These are phyloP conservation scores for Slavum lentiscoides DNA, from an alignment of 2,888 invertebrate genomes.

Conservation along the genomic window DNA sequence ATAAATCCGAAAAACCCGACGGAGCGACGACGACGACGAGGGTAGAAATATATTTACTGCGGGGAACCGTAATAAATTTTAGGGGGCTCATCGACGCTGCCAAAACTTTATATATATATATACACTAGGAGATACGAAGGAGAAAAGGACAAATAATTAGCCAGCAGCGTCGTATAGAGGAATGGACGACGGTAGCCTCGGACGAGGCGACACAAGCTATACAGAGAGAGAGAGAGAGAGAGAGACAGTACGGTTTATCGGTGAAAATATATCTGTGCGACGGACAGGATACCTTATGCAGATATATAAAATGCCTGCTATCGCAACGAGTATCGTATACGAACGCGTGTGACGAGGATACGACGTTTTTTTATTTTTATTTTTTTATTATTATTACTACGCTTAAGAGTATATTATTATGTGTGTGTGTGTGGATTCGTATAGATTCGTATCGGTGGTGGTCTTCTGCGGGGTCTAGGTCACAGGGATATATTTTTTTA, in stretches of 20 bases:
- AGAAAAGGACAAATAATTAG: slow-evolving; percentile 17
- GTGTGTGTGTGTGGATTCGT: not conserved
- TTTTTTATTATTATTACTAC: not conserved
- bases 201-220: too few species aligned
- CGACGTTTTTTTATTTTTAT: too few species aligned
- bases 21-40: slow-evolving; percentile 36
- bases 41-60: slow-evolving; percentile 49
- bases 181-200: too few species aligned
- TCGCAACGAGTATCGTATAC: not conserved
- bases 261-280: not conserved
- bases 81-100: slow-evolving; percentile 14
- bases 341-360: slow-evolving; percentile 29
- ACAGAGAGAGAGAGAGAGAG: too few species aligned
- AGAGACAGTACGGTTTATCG: slow-evolving; percentile 3
- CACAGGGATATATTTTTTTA: slow-evolving; percentile 26
- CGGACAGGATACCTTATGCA: too few species aligned
- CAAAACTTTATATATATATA: not conserved
- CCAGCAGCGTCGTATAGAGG: not conserved
- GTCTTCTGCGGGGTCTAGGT: slow-evolving; percentile 26
- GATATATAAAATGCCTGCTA: not conserved
- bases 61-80: slow-evolving; percentile 43
- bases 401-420: not conserved
- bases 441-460: slow-evolving; percentile 39
- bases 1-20: slow-evolving; percentile 49
- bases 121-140: not conserved